phyloP scores from a whole-genome alignment of 2,888 invertebrate species.

The Proisotoma minuta region DNA sequence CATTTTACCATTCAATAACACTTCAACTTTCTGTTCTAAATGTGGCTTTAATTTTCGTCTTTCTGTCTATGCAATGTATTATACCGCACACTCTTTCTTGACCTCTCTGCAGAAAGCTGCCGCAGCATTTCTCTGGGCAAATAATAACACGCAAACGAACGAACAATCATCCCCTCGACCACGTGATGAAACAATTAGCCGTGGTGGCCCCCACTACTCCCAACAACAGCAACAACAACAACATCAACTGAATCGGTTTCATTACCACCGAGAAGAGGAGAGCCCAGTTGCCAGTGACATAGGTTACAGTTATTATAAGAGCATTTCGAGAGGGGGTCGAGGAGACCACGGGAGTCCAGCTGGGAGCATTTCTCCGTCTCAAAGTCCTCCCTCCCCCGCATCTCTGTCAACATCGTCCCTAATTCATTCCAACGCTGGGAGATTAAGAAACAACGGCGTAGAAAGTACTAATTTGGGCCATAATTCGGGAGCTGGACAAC shows the following conservation, averaged over 20 bases:
- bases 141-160: conserved; percentile 7
- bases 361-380: conserved; percentile 24
- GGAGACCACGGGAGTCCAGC: conserved; percentile 11
- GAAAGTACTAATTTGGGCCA: background rate
- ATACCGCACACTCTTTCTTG: background rate
- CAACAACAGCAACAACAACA: conserved; percentile 19
- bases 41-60: background rate
- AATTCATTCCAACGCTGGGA: conserved; percentile 7
- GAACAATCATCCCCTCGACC: conserved; percentile 17
- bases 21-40: background rate
- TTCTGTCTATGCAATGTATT: background rate
- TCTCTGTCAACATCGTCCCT: conserved; percentile 9
- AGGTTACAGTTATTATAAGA: too few species aligned
- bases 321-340: too few species aligned
- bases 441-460: background rate
- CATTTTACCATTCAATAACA: background rate
- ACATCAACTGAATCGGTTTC: background rate
- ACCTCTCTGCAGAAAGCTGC: conserved; percentile 33
- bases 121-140: conserved; percentile 33
- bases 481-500: conserved; percentile 13
- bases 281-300: background rate
- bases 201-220: conserved; percentile 2
- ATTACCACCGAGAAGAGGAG: background rate
- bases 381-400: conserved; percentile 21
- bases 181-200: conserved; percentile 7